Conservation (phyloP, 2,888 invertebrate species). For the Protonemura montana region DNA sequence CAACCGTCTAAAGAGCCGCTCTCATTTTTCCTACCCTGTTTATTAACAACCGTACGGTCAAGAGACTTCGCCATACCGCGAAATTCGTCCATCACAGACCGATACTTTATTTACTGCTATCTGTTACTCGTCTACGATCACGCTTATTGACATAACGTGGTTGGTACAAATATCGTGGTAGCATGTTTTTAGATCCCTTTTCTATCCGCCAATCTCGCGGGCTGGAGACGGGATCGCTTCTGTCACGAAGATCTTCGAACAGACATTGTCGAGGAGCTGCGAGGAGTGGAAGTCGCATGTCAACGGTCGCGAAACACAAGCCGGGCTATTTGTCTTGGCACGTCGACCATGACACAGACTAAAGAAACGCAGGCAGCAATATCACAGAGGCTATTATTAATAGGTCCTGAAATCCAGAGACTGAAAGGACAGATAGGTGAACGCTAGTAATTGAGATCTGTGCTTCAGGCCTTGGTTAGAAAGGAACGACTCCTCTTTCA, state of each 20-base stretch:
- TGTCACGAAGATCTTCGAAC: slow-evolving; percentile 7
- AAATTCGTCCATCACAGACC: neutral
- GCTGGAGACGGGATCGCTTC: neutral
- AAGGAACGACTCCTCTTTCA: neutral
- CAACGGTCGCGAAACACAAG: slow-evolving; percentile 8
- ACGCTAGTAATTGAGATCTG: neutral
- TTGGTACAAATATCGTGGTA: neutral
- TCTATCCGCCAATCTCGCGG: neutral
- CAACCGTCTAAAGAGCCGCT: neutral
- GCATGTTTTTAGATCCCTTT: neutral
- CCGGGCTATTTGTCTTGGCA: neutral
- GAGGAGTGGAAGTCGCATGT: slow-evolving; percentile 16
- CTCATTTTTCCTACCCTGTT: neutral
- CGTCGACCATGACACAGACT: neutral
- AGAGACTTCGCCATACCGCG: neutral
- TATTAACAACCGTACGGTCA: neutral
- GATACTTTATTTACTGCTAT: neutral
- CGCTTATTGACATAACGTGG: neutral
- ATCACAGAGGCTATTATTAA: neutral
- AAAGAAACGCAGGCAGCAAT: neutral
- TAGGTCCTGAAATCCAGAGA: neutral
- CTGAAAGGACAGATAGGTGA: neutral
- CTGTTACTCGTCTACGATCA: neutral
- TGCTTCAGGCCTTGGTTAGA: neutral
- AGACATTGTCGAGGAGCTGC: neutral